Evolutionary conservation across 2,113 vertebrate species (phyloP).

Genomic region (Callipepla squamata): DNA sequence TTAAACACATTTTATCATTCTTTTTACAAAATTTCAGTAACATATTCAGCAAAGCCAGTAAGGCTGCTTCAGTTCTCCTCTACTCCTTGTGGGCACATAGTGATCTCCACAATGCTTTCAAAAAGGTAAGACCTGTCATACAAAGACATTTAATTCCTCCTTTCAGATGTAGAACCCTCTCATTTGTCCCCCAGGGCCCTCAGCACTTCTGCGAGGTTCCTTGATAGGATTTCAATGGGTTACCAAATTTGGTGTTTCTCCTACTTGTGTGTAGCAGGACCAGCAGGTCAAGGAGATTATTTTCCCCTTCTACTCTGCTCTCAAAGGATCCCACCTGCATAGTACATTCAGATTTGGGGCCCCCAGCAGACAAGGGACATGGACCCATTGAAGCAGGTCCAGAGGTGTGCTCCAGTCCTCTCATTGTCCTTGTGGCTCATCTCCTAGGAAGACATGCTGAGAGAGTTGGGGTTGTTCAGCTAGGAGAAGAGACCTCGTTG

Average conservation of each 20-base stretch:
- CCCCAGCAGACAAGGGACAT: background rate
- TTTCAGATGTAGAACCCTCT: background rate
- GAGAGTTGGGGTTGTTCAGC: background rate
- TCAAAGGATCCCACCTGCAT: background rate
- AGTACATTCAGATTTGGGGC: background rate
- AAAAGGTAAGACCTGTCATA: conserved; percentile 80
- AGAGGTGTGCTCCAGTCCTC: background rate
- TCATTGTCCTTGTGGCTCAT: too few relatives aligned
- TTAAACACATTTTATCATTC: background rate
- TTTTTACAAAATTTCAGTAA: conserved; percentile 62
- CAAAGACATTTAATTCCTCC: background rate
- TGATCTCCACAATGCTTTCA: conserved; percentile 83
- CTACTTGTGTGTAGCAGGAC: background rate
- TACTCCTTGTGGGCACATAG: conserved; percentile 86
- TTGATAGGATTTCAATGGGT: background rate
- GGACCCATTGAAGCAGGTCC: background rate
- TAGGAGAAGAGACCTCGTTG: background rate
- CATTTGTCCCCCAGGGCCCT: background rate
- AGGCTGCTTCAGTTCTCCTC: conserved; percentile 86
- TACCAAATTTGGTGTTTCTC: background rate
- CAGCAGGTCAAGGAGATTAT: background rate
- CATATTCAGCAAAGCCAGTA: conserved; percentile 77
- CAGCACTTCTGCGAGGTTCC: background rate
- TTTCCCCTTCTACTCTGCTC: background rate
- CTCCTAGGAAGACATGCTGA: background rate